phyloP scores from a whole-genome alignment of 2,797 vertebrate genomes.

The Malacoraja senta region DNA sequence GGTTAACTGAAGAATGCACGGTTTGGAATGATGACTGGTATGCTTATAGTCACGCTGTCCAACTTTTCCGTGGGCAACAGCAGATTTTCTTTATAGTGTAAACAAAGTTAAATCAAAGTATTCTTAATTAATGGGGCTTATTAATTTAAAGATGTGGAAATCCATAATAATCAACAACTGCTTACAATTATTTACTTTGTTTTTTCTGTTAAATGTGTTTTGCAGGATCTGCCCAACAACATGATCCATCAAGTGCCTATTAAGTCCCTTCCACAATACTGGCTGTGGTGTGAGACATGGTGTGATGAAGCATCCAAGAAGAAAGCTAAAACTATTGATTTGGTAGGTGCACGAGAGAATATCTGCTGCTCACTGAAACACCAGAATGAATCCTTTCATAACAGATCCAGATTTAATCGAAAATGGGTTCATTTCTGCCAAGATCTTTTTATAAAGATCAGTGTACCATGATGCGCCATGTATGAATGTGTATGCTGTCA shows the following conservation, averaged over 20 bases:
- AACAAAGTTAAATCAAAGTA: neutral
- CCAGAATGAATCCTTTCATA: neutral
- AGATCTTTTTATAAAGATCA: neutral
- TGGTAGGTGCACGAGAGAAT: slow-evolving; percentile 61
- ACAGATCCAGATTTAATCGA: neutral
- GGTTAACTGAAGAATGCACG: neutral
- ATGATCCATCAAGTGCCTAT: slow-evolving; percentile 99
- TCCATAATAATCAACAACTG: slow-evolving; percentile 4
- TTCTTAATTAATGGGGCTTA: neutral
- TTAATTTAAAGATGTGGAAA: neutral
- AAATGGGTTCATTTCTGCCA: neutral
- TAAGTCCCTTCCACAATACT: slow-evolving; percentile 94
- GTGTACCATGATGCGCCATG: neutral
- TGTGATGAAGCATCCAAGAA: slow-evolving; percentile 84
- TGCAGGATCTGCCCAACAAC: slow-evolving; percentile 93
- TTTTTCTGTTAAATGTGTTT: slow-evolving; percentile 19
- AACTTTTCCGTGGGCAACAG: neutral
- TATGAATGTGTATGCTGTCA: neutral
- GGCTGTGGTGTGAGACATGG: slow-evolving; percentile 98
- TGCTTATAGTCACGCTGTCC: neutral
- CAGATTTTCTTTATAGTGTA: neutral
- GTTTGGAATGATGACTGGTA: neutral
- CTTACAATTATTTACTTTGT: slow-evolving; percentile 2
- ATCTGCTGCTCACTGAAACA: neutral
- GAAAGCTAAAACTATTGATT: slow-evolving; percentile 88